Conservation (phyloP, 1,140 invertebrate species). For the Berghia stephanieae region DNA sequence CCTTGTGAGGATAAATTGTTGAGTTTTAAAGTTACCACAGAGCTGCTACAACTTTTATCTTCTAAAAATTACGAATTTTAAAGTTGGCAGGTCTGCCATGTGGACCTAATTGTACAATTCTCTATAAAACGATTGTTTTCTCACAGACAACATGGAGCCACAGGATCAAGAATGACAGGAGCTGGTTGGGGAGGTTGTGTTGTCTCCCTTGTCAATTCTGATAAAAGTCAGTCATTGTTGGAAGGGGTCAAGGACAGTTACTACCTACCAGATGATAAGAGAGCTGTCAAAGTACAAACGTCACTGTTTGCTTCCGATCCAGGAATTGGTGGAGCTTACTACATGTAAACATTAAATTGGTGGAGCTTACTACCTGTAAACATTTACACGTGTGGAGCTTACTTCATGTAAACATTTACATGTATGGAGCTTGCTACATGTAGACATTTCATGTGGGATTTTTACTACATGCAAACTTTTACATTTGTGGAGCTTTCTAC, state of each 20-base stretch:
- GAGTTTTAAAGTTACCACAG: background rate
- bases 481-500: too few species aligned
- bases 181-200: slow-evolving; percentile 94
- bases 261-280: slow-evolving; percentile 62
- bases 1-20: background rate
- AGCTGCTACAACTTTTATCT: too few species aligned
- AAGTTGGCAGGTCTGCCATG: background rate
- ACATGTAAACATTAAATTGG: too few species aligned
- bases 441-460: too few species aligned
- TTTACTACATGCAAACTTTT: too few species aligned
- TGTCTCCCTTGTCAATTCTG: slow-evolving; percentile 82
- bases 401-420: too few species aligned
- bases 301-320: slow-evolving; percentile 74
- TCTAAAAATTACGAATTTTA: too few species aligned
- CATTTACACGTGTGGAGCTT: too few species aligned
- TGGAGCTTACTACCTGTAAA: too few species aligned
- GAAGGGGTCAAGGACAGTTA: slow-evolving; percentile 77
- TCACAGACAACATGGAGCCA: slow-evolving; percentile 72
- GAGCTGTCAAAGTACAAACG: slow-evolving; percentile 39
- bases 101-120: background rate
- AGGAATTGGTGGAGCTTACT: slow-evolving; percentile 69
- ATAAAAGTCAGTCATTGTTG: slow-evolving; percentile 77
- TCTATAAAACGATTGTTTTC: background rate
- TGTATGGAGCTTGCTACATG: too few species aligned
- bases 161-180: slow-evolving; percentile 91